phyloP scores from a whole-genome alignment of 2,888 invertebrate species.

The Hipparchia sbordonii region DNA sequence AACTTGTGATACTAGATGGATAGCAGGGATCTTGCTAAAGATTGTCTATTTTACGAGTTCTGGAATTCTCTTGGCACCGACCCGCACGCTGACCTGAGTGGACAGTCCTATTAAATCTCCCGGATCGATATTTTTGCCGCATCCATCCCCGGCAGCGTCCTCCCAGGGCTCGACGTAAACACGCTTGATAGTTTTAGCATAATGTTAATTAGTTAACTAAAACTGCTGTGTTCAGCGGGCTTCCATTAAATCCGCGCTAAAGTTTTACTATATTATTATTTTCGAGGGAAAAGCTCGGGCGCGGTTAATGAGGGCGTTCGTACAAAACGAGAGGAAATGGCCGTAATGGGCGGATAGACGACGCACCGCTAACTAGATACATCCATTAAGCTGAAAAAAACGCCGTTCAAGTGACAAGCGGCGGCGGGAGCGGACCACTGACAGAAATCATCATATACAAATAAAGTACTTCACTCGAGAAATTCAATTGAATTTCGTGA shows the following conservation, averaged over 20 bases:
- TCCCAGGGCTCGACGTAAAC: no score
- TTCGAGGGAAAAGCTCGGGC: slow-evolving; percentile 27
- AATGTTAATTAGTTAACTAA: background rate
- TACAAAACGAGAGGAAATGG: slow-evolving; percentile 32
- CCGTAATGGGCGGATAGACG: slow-evolving; percentile 34
- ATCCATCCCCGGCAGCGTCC: no score
- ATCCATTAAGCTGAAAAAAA: slow-evolving; percentile 29
- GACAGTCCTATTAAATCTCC: no score
- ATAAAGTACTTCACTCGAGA: no score
- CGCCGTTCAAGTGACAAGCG: background rate
- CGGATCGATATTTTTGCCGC: no score
- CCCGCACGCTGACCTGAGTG: no score
- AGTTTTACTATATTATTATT: slow-evolving; percentile 22
- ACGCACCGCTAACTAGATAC: slow-evolving; percentile 38
- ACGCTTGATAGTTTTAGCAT: no score
- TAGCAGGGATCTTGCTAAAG: no score
- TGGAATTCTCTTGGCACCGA: no score
- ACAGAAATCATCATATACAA: background rate
- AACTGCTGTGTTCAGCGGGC: background rate
- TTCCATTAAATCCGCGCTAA: slow-evolving; percentile 20
- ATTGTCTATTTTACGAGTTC: no score
- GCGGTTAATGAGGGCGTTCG: slow-evolving; percentile 34
- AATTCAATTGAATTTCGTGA: no score
- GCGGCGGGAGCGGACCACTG: background rate
- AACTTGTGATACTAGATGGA: no score